phyloP scores from a whole-genome alignment of 1,140 invertebrate species.

The Chrysomallon squamiferum region DNA sequence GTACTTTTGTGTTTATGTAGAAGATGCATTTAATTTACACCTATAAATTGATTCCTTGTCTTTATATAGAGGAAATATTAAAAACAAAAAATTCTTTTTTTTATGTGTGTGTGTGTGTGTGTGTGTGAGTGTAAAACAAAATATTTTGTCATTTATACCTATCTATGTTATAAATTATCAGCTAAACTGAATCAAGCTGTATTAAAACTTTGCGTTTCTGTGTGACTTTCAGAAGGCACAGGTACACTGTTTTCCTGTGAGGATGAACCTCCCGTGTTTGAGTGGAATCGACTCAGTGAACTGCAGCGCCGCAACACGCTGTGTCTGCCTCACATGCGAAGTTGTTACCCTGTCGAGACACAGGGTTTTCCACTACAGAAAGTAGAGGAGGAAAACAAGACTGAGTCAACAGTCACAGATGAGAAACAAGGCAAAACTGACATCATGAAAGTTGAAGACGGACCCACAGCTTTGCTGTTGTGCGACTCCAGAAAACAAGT shows the following conservation, averaged over 20 bases:
- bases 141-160: too few species aligned
- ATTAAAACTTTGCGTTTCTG: too few species aligned
- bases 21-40: too few species aligned
- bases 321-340: constrained; percentile 85
- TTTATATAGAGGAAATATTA: too few species aligned
- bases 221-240: constrained; percentile 34
- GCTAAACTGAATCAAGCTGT: too few species aligned
- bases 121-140: too few species aligned
- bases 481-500: constrained; percentile 2
- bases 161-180: too few species aligned
- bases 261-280: constrained; percentile 44
- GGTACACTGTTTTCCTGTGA: constrained; percentile 47
- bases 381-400: constrained; percentile 12
- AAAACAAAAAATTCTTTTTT: too few species aligned
- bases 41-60: too few species aligned
- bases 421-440: constrained; percentile 6
- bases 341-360: constrained; percentile 87
- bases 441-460: constrained; percentile 8
- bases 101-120: too few species aligned
- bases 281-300: constrained; percentile 71
- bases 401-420: constrained; percentile 6
- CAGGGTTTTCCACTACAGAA: constrained; percentile 58
- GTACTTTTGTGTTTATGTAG: too few species aligned
- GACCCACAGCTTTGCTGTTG: neutral
- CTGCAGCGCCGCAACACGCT: constrained; percentile 84